Conservation (phyloP, 2,113 vertebrate species). For the Zosterops hypoxanthus region DNA sequence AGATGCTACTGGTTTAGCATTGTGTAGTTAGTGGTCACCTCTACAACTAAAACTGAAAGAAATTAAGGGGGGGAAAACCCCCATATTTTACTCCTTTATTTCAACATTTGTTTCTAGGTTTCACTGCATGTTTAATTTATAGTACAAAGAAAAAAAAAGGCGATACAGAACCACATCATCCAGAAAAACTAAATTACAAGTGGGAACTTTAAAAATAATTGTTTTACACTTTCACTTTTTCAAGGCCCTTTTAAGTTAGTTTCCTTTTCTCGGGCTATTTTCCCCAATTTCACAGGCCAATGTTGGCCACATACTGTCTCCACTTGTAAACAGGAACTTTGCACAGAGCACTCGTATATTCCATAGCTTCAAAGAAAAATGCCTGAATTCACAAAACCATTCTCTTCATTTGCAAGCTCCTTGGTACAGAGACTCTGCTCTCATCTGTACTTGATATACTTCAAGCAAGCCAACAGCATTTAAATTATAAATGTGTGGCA, state of each 20-base stretch:
- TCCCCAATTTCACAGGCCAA: not conserved
- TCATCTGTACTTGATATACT: slow-evolving; percentile 36
- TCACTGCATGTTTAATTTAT: not conserved
- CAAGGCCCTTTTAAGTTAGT: not conserved
- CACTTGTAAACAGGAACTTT: not conserved
- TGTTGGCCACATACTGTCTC: not conserved
- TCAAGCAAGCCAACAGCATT: slow-evolving; percentile 31
- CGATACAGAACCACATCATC: not conserved
- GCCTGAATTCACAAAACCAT: not conserved
- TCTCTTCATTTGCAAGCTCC: slow-evolving; percentile 13
- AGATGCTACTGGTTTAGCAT: not conserved
- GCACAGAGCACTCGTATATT: not conserved
- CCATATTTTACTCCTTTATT: not conserved
- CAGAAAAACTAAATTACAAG: not conserved
- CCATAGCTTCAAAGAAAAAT: not conserved
- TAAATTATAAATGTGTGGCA: slow-evolving; percentile 59
- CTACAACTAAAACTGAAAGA: not conserved
- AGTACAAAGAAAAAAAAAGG: not conserved
- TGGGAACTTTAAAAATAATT: not conserved
- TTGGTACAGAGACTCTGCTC: slow-evolving; percentile 11
- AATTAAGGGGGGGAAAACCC: fast-evolving
- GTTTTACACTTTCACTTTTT: not conserved
- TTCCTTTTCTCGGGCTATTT: not conserved
- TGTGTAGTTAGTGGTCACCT: not conserved
- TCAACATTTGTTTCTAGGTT: not conserved